phyloP scores from a whole-genome alignment of 2,113 vertebrate genomes.

The Equus quagga region DNA sequence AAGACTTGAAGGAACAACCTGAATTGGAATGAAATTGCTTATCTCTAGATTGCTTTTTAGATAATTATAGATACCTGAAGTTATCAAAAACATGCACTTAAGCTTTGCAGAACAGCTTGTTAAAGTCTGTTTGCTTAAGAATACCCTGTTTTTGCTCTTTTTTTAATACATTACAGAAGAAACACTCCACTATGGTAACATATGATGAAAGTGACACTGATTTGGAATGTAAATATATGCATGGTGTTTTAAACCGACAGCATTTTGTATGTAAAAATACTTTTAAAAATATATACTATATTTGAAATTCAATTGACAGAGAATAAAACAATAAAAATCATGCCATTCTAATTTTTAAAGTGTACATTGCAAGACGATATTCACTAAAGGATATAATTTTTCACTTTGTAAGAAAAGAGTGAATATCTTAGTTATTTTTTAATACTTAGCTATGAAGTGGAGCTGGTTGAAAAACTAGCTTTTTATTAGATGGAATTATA shows the following conservation, averaged over 20 bases:
- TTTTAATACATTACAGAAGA: conserved; percentile 68
- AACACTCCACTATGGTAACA: conserved; percentile 72
- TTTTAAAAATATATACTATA: conserved; percentile 58
- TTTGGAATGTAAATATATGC: conserved; percentile 79
- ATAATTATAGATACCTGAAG: conserved; percentile 75
- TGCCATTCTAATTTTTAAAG: conserved; percentile 52
- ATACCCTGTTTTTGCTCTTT: conserved; percentile 78
- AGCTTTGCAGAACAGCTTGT: conserved; percentile 72
- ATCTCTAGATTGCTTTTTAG: conserved; percentile 57
- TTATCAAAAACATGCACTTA: conserved; percentile 53
- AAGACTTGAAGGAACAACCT: conserved; percentile 18
- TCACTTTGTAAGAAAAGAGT: background rate
- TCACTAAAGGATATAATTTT: conserved; percentile 26
- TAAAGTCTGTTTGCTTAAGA: conserved; percentile 74
- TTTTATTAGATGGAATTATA: background rate
- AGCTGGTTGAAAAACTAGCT: background rate
- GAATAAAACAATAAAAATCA: conserved; percentile 65
- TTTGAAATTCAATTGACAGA: conserved; percentile 68
- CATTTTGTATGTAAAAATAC: conserved; percentile 77
- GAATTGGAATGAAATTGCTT: conserved; percentile 36
- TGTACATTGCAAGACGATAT: background rate
- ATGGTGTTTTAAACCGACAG: conserved; percentile 73
- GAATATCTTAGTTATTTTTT: background rate
- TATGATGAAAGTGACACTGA: conserved; percentile 78
- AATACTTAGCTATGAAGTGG: background rate